Evolutionary conservation across 2,888 invertebrate species (phyloP).

Genomic region (Caenorhabditis sp.): DNA sequence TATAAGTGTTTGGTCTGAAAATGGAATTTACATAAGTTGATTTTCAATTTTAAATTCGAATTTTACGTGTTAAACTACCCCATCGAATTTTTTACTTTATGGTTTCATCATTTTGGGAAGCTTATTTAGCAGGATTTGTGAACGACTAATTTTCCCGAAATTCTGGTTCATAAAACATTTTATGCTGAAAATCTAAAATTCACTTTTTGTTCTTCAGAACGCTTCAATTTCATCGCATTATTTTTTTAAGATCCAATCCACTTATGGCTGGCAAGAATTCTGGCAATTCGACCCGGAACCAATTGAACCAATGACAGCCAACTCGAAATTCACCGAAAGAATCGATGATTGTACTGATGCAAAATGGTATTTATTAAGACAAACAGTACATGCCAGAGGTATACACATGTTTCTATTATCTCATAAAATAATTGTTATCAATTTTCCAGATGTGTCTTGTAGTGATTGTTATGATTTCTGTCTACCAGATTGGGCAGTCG

Average conservation of each 20-base stretch:
- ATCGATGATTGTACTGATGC: conserved; percentile 62
- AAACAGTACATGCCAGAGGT: conserved; percentile 67
- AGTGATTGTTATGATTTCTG: conserved; percentile 70
- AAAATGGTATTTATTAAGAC: conserved; percentile 67
- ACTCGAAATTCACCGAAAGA: conserved; percentile 42
- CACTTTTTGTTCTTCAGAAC: no score
- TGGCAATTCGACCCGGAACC: conserved; percentile 69
- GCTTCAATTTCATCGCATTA: no score
- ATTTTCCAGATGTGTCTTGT: conserved; percentile 60
- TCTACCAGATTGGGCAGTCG: conserved; percentile 68
- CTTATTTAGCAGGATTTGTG: no score
- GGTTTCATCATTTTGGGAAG: no score
- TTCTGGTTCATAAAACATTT: no score
- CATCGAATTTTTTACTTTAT: no score
- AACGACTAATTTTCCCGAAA: no score
- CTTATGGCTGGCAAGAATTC: conserved; percentile 70
- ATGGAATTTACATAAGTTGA: no score
- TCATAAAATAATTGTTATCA: neutral
- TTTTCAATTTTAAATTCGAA: no score
- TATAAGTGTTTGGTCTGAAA: no score
- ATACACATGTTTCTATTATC: neutral
- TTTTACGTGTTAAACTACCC: no score
- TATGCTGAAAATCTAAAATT: no score
- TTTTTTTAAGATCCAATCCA: conserved; percentile 58
- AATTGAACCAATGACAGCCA: conserved; percentile 53